Evolutionary conservation across 2,113 vertebrate genomes (phyloP).

Genomic region (Polyodon spathula): DNA sequence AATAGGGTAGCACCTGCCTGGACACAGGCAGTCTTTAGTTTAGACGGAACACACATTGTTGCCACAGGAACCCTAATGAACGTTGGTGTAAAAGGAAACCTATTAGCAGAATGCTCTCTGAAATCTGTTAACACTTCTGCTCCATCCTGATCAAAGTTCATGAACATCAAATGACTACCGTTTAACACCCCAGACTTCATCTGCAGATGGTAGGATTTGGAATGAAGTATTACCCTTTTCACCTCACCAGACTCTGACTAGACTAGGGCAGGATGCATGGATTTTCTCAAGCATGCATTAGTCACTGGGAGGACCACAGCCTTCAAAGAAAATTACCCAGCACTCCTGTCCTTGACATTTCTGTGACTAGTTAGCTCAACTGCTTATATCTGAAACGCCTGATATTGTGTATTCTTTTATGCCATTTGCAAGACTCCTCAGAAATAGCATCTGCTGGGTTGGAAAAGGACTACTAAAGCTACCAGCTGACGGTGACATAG

Average conservation of each 20-base stretch:
- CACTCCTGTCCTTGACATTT: background rate
- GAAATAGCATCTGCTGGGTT: too few relatives aligned
- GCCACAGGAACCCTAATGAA: too few relatives aligned
- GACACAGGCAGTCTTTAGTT: too few relatives aligned
- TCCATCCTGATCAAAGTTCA: background rate
- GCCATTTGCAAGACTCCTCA: background rate
- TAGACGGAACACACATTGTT: too few relatives aligned
- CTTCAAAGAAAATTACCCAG: background rate
- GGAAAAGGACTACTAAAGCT: too few relatives aligned
- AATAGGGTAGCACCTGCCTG: too few relatives aligned
- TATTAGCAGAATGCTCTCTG: too few relatives aligned
- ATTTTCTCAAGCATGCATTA: background rate
- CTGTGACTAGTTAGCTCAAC: background rate
- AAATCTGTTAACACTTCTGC: background rate
- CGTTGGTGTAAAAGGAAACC: too few relatives aligned
- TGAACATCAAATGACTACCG: background rate
- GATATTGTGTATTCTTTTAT: background rate
- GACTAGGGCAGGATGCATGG: background rate
- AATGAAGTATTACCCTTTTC: background rate
- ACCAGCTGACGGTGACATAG: too few relatives aligned
- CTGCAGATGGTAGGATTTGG: background rate
- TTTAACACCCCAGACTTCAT: background rate
- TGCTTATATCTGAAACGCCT: background rate
- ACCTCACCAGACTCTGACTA: background rate
- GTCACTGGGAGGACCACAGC: background rate